A percentile compares a stretch with the other conserved stretches of the same genome.
Conservation (phyloP, 2,797 vertebrate species). For the Tolypeutes matacus region DNA sequence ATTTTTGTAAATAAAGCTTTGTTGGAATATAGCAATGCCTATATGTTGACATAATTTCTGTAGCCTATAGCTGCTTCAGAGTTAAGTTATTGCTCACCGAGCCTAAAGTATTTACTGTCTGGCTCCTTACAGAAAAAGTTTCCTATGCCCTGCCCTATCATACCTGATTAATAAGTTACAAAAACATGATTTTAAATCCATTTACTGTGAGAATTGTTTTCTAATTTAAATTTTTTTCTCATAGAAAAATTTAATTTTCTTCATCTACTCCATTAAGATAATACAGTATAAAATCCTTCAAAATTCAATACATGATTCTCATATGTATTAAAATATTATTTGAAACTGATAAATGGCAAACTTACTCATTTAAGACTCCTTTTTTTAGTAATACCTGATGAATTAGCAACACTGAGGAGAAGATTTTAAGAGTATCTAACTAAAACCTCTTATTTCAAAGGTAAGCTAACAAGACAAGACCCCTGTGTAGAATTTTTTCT, state of each 20-base stretch:
- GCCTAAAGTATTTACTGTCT: neutral
- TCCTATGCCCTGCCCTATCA: neutral
- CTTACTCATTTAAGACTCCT: constrained; percentile 65
- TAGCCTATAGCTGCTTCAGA: neutral
- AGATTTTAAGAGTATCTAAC: constrained; percentile 72
- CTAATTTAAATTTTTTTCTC: constrained; percentile 76
- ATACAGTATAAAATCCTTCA: constrained; percentile 79
- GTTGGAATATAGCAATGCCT: neutral
- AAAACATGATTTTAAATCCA: constrained; percentile 76
- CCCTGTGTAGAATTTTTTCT: neutral
- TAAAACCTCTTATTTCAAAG: constrained; percentile 75
- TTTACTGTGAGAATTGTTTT: constrained; percentile 65
- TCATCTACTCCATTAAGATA: constrained; percentile 83
- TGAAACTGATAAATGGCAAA: constrained; percentile 82
- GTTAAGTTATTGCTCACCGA: neutral
- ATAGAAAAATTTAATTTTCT: constrained; percentile 84
- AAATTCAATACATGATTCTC: constrained; percentile 81
- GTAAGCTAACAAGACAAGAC: too few relatives aligned
- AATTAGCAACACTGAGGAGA: constrained; percentile 74
- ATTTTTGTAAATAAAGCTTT: constrained; percentile 40
- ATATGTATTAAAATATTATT: constrained; percentile 76
- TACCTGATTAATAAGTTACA: neutral
- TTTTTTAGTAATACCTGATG: constrained; percentile 75
- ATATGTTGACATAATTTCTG: neutral
- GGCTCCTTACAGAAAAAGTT: neutral